A percentile compares a stretch with the other conserved stretches of the same genome.
These are phyloP conservation scores for Nipponacmea schrenckii DNA, from an alignment of 2,888 invertebrate genomes.

Conservation along the genomic window DNA sequence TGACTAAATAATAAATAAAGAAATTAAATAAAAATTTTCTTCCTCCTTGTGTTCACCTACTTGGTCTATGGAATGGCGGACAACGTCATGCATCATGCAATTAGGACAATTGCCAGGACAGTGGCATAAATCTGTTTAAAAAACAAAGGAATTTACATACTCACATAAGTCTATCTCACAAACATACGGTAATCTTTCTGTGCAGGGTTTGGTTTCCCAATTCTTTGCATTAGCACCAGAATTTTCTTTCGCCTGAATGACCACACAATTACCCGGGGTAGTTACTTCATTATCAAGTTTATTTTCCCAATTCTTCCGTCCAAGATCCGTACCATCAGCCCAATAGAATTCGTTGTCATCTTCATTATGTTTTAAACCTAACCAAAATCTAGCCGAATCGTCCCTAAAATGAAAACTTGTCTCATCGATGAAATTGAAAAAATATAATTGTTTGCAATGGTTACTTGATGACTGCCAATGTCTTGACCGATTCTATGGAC, in stretches of 20 bases:
- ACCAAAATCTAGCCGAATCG: slow-evolving; percentile 4
- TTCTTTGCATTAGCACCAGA: not conserved
- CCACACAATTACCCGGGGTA: slow-evolving; percentile 8
- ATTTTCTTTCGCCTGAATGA: not conserved
- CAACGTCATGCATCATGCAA: too few species aligned
- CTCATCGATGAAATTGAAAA: too few species aligned
- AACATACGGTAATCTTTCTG: slow-evolving; percentile 9
- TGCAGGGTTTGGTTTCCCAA: slow-evolving; percentile 7
- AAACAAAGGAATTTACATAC: not conserved
- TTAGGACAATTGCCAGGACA: too few species aligned
- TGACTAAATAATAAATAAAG: too few species aligned
- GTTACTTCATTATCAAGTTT: slow-evolving; percentile 3
- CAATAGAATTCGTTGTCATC: slow-evolving; percentile 15
- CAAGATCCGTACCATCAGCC: slow-evolving; percentile 14
- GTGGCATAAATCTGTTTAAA: too few species aligned
- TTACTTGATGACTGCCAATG: too few species aligned
- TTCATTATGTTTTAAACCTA: slow-evolving; percentile 11
- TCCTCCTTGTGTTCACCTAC: too few species aligned
- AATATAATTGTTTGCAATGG: too few species aligned
- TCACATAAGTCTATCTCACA: slow-evolving; percentile 15
- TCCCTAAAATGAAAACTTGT: not conserved
- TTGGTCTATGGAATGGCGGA: too few species aligned
- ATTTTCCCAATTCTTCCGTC: slow-evolving; percentile 3
- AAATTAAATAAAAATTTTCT: too few species aligned
- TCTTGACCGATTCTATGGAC: too few species aligned